Evolutionary conservation across 2,888 invertebrate species (phyloP).

Genomic region (Trichopoda pennipes): DNA sequence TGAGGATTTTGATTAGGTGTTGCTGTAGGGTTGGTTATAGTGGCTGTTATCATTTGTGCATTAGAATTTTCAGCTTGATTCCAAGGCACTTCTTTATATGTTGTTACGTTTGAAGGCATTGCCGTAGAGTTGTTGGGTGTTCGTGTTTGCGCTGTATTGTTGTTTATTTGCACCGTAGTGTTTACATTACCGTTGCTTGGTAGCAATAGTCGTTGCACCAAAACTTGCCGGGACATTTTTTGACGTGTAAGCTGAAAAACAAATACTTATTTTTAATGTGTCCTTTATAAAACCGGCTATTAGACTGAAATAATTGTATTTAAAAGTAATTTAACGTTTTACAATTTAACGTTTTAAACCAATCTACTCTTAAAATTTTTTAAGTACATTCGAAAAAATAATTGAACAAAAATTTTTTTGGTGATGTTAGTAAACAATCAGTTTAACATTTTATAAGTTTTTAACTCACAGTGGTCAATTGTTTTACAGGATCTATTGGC

Average conservation of each 20-base stretch:
- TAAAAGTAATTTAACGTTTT: too few relatives aligned
- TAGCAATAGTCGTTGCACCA: constrained; percentile 88
- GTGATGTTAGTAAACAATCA: too few relatives aligned
- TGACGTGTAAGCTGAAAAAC: constrained; percentile 75
- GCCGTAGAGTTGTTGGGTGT: constrained; percentile 26
- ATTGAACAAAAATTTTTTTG: too few relatives aligned
- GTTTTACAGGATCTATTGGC: constrained; percentile 76
- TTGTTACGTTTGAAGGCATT: constrained; percentile 2
- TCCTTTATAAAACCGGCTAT: too few relatives aligned
- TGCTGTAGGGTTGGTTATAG: constrained; percentile 5
- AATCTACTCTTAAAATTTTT: too few relatives aligned
- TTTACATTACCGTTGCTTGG: constrained; percentile 81
- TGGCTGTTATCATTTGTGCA: constrained; percentile 27
- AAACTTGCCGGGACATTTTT: constrained; percentile 82
- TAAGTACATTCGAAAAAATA: too few relatives aligned
- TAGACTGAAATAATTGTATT: too few relatives aligned
- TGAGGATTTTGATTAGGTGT: constrained; percentile 22
- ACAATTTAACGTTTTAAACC: too few relatives aligned
- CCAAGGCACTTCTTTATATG: constrained; percentile 59
- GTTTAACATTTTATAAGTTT: too few relatives aligned
- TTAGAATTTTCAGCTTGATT: constrained; percentile 31
- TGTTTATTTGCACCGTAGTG: constrained; percentile 4
- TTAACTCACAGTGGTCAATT: constrained; percentile 75
- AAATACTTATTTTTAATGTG: too few relatives aligned
- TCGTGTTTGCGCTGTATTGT: constrained; percentile 21